Conservation (phyloP, 2,113 vertebrate genomes). For the Nanorana parkeri region DNA sequence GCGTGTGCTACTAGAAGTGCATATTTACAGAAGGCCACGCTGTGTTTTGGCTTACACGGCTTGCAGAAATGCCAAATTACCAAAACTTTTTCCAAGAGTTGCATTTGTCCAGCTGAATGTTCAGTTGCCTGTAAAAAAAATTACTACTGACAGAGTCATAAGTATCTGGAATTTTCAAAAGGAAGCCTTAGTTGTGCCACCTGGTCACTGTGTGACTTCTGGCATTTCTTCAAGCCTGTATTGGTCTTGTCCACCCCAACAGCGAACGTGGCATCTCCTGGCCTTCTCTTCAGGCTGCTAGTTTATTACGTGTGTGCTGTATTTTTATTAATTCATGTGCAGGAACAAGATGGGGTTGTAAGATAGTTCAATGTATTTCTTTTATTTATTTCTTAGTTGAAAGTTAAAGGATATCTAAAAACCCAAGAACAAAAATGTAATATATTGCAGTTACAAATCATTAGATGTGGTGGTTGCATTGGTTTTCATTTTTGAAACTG, state of each 20-base stretch:
- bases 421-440: no score
- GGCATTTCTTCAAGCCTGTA: constrained; percentile 3
- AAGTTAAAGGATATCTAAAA: neutral
- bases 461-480: no score
- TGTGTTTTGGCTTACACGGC: constrained; percentile 17
- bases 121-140: constrained; percentile 20
- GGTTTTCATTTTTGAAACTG: no score
- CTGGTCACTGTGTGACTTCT: constrained; percentile 42
- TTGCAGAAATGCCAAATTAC: constrained; percentile 16
- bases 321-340: constrained; percentile 6
- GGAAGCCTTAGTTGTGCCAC: constrained; percentile 19
- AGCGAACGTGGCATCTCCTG: constrained; percentile 31
- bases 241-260: constrained; percentile 8
- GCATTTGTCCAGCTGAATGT: constrained; percentile 36
- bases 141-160: constrained; percentile 15
- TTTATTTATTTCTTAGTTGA: neutral
- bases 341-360: neutral
- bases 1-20: constrained; percentile 3
- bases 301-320: neutral
- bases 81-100: constrained; percentile 48
- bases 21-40: constrained; percentile 24
- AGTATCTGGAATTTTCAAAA: constrained; percentile 12
- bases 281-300: neutral
- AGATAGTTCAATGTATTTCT: neutral
- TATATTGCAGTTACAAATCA: no score